Evolutionary conservation across 2,797 vertebrate genomes (phyloP).

Genomic region (Hoplostethus mediterraneus): DNA sequence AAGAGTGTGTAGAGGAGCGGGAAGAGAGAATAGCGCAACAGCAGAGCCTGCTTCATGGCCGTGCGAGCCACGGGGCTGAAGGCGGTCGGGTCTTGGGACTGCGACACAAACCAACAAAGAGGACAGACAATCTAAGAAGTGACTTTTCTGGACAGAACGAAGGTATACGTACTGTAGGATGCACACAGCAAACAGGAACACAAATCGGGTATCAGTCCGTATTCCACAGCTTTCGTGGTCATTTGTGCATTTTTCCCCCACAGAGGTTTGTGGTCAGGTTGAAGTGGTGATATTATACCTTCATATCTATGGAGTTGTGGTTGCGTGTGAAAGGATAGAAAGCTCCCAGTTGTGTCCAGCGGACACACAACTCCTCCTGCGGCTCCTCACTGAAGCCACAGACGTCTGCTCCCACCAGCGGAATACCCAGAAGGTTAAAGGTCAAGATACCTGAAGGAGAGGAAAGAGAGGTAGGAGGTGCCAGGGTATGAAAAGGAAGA

Average conservation of each 20-base stretch:
- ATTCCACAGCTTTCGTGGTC: background rate
- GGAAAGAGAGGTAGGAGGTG: background rate
- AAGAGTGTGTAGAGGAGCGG: conserved; percentile 91
- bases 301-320: conserved; percentile 85
- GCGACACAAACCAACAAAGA: conserved; percentile 4
- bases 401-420: conserved; percentile 89
- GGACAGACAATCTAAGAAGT: background rate
- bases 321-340: conserved; percentile 93
- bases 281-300: conserved; percentile 60
- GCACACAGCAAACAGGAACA: background rate
- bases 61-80: conserved; percentile 84
- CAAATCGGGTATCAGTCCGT: background rate
- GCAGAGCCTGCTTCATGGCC: conserved; percentile 87
- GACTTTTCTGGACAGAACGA: background rate
- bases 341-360: conserved; percentile 92
- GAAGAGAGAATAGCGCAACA: conserved; percentile 89
- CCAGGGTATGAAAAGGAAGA: background rate
- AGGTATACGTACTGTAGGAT: background rate
- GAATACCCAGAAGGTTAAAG: conserved; percentile 91
- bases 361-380: conserved; percentile 89
- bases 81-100: conserved; percentile 88
- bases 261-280: background rate
- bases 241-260: background rate
- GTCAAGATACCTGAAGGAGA: conserved; percentile 86
- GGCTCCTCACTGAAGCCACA: conserved; percentile 88